Conservation (phyloP, 1,140 invertebrate species). For the Euglossa dilemma region DNA sequence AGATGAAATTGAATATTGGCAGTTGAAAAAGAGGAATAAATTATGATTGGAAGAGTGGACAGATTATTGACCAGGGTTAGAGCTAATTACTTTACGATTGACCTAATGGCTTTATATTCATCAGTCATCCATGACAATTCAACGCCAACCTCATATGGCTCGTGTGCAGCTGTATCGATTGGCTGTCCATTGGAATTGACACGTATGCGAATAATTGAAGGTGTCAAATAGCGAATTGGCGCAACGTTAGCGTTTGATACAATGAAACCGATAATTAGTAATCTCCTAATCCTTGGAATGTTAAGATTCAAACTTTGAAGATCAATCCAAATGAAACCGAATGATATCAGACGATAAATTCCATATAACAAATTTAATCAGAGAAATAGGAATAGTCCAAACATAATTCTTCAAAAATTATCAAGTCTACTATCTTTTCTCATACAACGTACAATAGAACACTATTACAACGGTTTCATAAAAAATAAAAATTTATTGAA, state of each 20-base stretch:
- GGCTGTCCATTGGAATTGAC: constrained; percentile 26
- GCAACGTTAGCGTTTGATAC: not conserved
- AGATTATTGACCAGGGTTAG: not conserved
- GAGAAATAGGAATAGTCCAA: too few relatives aligned
- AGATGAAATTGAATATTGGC: not conserved
- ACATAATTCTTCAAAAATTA: too few relatives aligned
- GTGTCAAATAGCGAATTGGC: constrained; percentile 21
- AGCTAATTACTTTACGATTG: constrained; percentile 22
- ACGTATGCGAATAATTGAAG: constrained; percentile 28
- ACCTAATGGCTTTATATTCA: constrained; percentile 15
- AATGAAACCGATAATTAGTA: not conserved
- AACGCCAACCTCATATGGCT: not conserved
- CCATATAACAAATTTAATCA: too few relatives aligned
- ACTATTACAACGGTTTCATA: too few relatives aligned
- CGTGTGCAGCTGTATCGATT: constrained; percentile 33
- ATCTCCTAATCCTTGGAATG: too few relatives aligned
- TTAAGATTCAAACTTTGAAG: too few relatives aligned
- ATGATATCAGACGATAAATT: too few relatives aligned
- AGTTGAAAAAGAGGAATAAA: not conserved
- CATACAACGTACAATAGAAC: too few relatives aligned
- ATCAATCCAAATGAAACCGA: too few relatives aligned
- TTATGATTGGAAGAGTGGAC: not conserved
- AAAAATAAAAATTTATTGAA: too few relatives aligned
- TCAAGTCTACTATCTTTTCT: too few relatives aligned
- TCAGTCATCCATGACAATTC: constrained; percentile 44